phyloP scores from a whole-genome alignment of 2,888 invertebrate species.

The Isoperla grammatica region DNA sequence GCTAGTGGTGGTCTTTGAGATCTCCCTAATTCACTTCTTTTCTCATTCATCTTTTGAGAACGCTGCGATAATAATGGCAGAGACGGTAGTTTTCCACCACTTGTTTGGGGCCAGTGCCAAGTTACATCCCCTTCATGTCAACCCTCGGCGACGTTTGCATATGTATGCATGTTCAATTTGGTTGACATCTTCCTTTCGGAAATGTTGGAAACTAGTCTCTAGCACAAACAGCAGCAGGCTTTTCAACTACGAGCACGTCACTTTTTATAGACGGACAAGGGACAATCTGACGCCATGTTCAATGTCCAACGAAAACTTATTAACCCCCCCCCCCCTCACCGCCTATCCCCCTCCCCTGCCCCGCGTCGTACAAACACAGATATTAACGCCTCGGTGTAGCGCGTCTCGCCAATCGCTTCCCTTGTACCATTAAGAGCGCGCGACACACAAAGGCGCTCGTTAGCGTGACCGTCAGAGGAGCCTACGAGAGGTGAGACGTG shows the following conservation, averaged over 20 bases:
- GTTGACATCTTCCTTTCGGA: conserved; percentile 17
- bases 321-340: conserved; percentile 12
- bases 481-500: not conserved
- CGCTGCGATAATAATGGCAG: conserved; percentile 9
- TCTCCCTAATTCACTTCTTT: not conserved
- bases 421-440: conserved; percentile 4
- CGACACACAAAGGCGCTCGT: conserved; percentile 28
- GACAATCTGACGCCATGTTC: conserved; percentile 26
- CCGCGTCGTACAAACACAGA: conserved; percentile 23
- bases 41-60: conserved; percentile 5
- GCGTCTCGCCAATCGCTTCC: not conserved
- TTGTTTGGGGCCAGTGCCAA: conserved; percentile 13
- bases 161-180: conserved; percentile 20
- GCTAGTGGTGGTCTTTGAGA: not conserved
- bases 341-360: not conserved
- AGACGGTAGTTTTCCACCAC: conserved; percentile 16
- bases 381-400: conserved; percentile 21
- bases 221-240: conserved; percentile 19
- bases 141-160: conserved; percentile 22
- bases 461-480: conserved; percentile 22
- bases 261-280: conserved; percentile 25
- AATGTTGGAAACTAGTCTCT: conserved; percentile 6
- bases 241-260: conserved; percentile 19
- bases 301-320: conserved; percentile 23
- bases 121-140: conserved; percentile 10